Percentiles rank a stretch among this genome's conserved stretches.
phyloP scores from a whole-genome alignment of 2,113 vertebrate species.

The Hyaena hyaena region DNA sequence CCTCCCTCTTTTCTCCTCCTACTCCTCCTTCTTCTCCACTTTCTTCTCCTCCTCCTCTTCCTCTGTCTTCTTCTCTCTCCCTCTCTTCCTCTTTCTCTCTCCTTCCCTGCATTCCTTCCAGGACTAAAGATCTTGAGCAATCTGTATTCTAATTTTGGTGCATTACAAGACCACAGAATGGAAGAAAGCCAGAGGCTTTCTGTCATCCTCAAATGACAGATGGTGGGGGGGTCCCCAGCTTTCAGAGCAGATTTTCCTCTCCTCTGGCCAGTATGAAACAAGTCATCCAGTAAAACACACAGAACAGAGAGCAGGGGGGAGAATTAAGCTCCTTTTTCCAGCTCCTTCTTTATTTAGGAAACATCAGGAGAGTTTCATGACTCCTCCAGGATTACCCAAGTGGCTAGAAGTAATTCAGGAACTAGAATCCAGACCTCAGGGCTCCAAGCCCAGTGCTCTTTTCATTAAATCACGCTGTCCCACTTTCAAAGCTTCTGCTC shows the following conservation, averaged over 20 bases:
- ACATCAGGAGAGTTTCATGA: not conserved
- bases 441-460: not conserved
- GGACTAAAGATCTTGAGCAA: not conserved
- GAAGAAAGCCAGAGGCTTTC: not conserved
- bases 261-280: not conserved
- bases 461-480: not conserved
- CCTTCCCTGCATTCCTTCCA: not conserved
- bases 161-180: not conserved
- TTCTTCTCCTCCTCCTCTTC: no score
- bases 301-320: not conserved
- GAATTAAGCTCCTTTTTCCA: not conserved
- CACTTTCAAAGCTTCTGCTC: not conserved
- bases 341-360: not conserved
- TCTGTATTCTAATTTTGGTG: not conserved
- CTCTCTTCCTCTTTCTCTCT: not conserved
- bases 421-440: not conserved
- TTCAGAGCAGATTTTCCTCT: slow-evolving; percentile 9
- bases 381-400: not conserved
- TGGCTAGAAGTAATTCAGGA: not conserved
- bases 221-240: not conserved
- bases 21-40: not conserved
- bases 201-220: not conserved
- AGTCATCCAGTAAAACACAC: not conserved
- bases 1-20: not conserved
- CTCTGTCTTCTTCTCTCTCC: not conserved